phyloP scores from a whole-genome alignment of 2,113 vertebrate species.

The Columbina picui region DNA sequence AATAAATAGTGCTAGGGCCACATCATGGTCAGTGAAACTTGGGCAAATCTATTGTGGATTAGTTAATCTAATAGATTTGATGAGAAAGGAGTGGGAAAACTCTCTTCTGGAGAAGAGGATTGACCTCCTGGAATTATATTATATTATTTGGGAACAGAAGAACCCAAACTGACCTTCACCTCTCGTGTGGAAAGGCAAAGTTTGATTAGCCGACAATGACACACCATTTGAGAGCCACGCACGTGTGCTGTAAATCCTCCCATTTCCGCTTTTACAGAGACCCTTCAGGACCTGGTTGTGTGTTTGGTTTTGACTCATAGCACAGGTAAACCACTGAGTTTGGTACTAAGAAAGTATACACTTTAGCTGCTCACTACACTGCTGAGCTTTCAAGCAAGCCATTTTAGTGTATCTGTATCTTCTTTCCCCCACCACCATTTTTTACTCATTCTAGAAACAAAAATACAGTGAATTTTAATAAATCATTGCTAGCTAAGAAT shows the following conservation, averaged over 20 bases:
- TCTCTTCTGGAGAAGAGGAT: neutral
- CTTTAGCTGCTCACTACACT: neutral
- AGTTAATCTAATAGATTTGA: neutral
- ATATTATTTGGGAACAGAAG: neutral
- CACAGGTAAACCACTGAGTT: neutral
- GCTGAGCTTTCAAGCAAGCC: neutral
- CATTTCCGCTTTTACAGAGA: neutral
- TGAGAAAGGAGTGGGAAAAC: neutral
- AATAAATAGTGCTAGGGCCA: neutral
- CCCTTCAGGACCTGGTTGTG: fast-evolving
- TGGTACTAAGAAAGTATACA: neutral
- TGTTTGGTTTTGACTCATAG: neutral
- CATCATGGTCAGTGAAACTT: neutral
- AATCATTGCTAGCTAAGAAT: neutral
- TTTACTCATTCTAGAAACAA: neutral
- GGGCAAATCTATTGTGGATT: neutral
- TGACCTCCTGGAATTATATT: neutral
- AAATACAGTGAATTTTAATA: neutral
- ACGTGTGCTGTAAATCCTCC: neutral
- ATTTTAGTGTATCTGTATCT: neutral
- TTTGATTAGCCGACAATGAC: neutral
- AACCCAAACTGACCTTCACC: neutral
- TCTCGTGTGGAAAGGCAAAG: fast-evolving
- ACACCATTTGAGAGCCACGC: neutral
- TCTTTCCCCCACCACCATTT: neutral